Evolutionary conservation across 2,797 vertebrate species (phyloP).

Genomic region (Argya squamiceps): DNA sequence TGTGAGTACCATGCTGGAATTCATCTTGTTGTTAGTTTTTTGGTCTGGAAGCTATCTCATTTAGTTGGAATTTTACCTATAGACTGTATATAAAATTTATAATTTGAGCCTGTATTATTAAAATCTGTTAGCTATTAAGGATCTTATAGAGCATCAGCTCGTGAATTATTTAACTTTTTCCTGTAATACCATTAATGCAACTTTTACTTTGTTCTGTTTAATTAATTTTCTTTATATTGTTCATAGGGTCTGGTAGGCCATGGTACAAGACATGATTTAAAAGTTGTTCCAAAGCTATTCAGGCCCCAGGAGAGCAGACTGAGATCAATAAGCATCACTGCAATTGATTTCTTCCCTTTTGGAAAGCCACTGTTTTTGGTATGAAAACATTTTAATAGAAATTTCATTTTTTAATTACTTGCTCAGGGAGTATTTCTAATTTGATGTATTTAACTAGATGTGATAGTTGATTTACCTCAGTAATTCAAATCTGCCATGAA

Average conservation of each 20-base stretch:
- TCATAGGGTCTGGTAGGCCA: slow-evolving; percentile 87
- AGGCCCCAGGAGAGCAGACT: slow-evolving; percentile 72
- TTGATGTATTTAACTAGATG: not conserved
- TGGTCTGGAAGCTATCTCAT: not conserved
- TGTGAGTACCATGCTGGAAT: slow-evolving; percentile 77
- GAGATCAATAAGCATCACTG: slow-evolving; percentile 79
- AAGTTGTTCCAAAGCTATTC: slow-evolving; percentile 84
- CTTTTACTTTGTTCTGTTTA: not conserved
- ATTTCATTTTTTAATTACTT: not conserved
- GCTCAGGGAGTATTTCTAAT: not conserved
- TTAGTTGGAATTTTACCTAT: not conserved
- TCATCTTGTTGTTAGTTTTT: not conserved
- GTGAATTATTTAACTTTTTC: not conserved
- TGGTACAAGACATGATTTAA: slow-evolving; percentile 85
- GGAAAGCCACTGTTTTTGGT: slow-evolving; percentile 89
- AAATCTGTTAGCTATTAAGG: not conserved
- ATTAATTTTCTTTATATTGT: not conserved
- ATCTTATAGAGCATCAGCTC: not conserved
- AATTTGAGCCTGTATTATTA: not conserved
- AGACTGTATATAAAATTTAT: not conserved
- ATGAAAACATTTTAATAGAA: slow-evolving; percentile 31
- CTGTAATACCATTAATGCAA: not conserved
- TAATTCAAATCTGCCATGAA: not conserved
- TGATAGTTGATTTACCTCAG: not conserved
- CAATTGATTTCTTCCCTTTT: slow-evolving; percentile 89